Base-by-base conservation (phyloP, 2,888 invertebrate species). In the Aspidiotus rigidus region DNA sequence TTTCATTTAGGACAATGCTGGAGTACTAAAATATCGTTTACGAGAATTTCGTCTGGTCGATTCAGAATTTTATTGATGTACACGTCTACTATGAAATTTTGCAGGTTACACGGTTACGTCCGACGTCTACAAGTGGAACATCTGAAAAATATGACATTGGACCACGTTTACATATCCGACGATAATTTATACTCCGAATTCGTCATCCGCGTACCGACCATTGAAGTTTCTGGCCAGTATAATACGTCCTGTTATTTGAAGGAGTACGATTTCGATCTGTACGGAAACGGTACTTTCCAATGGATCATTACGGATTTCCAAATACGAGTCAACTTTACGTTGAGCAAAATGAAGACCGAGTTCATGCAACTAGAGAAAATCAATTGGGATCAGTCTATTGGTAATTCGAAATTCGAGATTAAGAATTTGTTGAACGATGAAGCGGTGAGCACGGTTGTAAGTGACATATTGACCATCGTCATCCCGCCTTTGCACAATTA, bases 281-380 rank as follows among this genome's bases (percentile, higher is more conserved):
- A 66, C 56, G 66, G 66, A 16, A 66, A 66, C 28, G 66, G 66
- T 10, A 39, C 59, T 17, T 59, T 59, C 28, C 17, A 59, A 28
- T 59, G 59, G 59, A 13, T 17, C 9, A 10, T 59, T 10, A 39
- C 2, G 13, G 59, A 59, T 28, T 59, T 59, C 28, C 17, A 59
- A 6, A 28, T 59, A 28, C 16, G 39, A 28, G 59, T 39, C 1
- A 59, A 59, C 39, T 10, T 59, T 2, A 59, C 59, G 39, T 10
- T 59, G 39, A 28, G 10, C 7, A 59, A 59, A 28, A 39, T 59
- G 59, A 59, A 16, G 13, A 59, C 59, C 39, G 49, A 49, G 6
- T 59, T 11, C 28, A 59, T 59, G 59, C 28, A 59, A 6, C n/a
- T 59, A 1, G 41, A 59, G 11, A 59, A 59, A 17, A 44, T 66